These are phyloP conservation scores for Ornithorhynchus anatinus DNA, from an alignment of 2,113 vertebrate species.

Conservation along the genomic window DNA sequence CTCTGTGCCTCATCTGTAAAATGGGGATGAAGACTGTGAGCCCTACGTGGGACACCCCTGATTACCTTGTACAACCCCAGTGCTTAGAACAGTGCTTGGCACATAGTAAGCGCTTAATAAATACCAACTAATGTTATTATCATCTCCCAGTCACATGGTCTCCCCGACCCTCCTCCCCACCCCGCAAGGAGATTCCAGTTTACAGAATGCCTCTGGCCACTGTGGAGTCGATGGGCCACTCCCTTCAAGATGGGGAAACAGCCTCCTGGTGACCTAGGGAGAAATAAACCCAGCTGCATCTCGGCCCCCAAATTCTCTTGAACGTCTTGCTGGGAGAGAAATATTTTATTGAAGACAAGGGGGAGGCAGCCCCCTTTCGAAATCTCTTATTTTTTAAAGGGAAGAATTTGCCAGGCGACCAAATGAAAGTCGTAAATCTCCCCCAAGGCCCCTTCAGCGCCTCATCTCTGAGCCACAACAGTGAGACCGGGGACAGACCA, in stretches of 20 bases:
- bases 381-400: conserved; percentile 3
- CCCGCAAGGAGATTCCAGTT: no score
- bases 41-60: no score
- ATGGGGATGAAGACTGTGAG: no score
- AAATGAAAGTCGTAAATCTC: conserved; percentile 20
- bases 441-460: no score
- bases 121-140: no score
- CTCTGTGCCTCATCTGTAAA: no score
- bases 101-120: no score
- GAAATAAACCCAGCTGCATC: background rate
- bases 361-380: background rate
- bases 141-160: background rate
- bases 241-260: background rate
- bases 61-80: no score
- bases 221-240: background rate
- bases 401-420: background rate
- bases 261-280: background rate
- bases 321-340: background rate
- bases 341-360: conserved; percentile 11
- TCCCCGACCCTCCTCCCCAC: background rate
- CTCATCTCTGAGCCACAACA: background rate
- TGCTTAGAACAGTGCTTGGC: no score
- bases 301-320: background rate
- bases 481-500: background rate
- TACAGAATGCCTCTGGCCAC: background rate